Evolutionary conservation across 2,797 vertebrate species (phyloP).

Genomic region (Sebastes wilsoni): DNA sequence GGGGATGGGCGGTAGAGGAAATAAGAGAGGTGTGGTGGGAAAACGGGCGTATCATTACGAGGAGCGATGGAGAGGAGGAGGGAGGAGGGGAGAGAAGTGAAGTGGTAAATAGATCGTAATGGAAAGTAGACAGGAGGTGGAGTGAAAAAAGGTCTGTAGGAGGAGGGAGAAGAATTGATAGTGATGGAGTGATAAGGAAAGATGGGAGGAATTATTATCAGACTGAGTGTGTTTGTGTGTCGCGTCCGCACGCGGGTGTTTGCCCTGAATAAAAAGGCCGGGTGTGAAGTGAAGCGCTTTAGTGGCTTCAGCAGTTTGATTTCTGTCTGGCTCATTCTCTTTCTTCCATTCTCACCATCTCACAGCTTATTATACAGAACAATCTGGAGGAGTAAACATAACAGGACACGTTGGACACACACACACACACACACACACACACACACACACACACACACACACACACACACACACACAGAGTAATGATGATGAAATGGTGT

Average conservation of each 20-base stretch:
- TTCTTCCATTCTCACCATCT: constrained; percentile 58
- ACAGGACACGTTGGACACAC: constrained; percentile 45
- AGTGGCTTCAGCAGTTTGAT: constrained; percentile 66
- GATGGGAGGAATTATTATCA: constrained; percentile 54
- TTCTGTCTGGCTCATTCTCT: constrained; percentile 53
- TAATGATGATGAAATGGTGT: constrained; percentile 77
- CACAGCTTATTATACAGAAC: constrained; percentile 73
- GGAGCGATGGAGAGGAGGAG: constrained; percentile 9
- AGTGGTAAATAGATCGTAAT: constrained; percentile 70
- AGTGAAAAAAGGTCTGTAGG: constrained; percentile 28
- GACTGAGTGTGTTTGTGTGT: constrained; percentile 34
- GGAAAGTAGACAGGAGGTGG: constrained; percentile 59
- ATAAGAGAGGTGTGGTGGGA: background rate
- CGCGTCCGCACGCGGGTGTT: constrained; percentile 23
- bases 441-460: constrained; percentile 22
- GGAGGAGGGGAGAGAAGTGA: constrained; percentile 42
- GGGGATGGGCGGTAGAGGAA: background rate
- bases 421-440: constrained; percentile 24
- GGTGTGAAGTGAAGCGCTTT: constrained; percentile 54
- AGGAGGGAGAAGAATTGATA: constrained; percentile 48
- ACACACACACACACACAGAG: constrained; percentile 36
- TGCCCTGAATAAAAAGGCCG: constrained; percentile 49
- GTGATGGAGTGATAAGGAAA: constrained; percentile 65
- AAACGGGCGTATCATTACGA: constrained; percentile 26
- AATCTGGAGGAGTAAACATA: constrained; percentile 73